These are phyloP conservation scores for Maconellicoccus hirsutus DNA, from an alignment of 1,140 invertebrate genomes.

Conservation along the genomic window DNA sequence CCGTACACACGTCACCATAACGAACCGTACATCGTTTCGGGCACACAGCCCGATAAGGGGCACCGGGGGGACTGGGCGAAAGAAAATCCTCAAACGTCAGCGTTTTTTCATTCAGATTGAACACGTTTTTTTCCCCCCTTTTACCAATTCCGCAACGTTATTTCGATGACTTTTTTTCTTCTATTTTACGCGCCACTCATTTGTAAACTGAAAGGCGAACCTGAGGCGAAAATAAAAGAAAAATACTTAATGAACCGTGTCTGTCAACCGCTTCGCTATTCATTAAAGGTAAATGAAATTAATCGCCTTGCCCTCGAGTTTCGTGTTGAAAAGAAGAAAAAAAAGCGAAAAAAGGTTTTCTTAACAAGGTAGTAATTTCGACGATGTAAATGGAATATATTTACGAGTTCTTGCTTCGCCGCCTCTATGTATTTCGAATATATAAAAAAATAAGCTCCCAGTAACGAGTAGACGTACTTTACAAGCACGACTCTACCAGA, in stretches of 20 bases:
- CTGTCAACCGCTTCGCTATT: background rate
- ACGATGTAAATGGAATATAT: slow-evolving; percentile 4
- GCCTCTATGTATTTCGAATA: too few relatives aligned
- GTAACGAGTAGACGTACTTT: too few relatives aligned
- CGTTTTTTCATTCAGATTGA: background rate
- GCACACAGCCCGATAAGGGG: too few relatives aligned
- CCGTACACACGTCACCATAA: too few relatives aligned
- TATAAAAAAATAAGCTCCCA: too few relatives aligned
- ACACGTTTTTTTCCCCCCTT: background rate
- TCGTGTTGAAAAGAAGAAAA: too few relatives aligned
- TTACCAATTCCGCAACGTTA: background rate
- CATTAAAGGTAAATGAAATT: slow-evolving; percentile 9
- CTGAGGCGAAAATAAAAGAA: slow-evolving; percentile 8
- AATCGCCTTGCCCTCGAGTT: background rate
- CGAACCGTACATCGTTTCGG: too few relatives aligned
- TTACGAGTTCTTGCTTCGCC: too few relatives aligned
- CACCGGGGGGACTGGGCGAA: background rate
- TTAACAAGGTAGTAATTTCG: background rate
- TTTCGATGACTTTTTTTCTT: too few relatives aligned
- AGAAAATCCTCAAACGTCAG: background rate
- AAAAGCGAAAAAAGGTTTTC: background rate
- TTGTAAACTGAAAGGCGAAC: background rate
- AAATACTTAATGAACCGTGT: slow-evolving; percentile 9
- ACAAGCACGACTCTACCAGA: too few relatives aligned
- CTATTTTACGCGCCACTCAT: background rate